These are phyloP conservation scores for Eupsilia transversa DNA, from an alignment of 2,888 invertebrate genomes.

Conservation along the genomic window DNA sequence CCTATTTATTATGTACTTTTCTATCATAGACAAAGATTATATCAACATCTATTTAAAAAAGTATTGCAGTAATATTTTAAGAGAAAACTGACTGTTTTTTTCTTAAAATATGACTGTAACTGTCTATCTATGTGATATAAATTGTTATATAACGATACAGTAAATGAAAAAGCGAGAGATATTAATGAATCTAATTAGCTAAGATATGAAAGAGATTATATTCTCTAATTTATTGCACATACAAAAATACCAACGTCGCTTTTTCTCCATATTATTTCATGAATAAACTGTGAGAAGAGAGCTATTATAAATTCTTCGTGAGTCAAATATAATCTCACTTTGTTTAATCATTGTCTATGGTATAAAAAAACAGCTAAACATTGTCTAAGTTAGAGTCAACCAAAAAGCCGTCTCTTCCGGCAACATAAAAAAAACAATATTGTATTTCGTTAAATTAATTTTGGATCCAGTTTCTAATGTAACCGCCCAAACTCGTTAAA, in stretches of 20 bases:
- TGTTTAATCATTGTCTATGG: conserved; percentile 75
- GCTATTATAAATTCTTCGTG: conserved; percentile 65
- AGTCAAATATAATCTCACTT: conserved; percentile 63
- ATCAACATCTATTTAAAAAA: conserved; percentile 86
- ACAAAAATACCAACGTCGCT: conserved; percentile 85
- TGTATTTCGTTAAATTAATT: conserved; percentile 70
- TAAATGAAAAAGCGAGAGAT: conserved; percentile 86
- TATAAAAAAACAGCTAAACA: conserved; percentile 72
- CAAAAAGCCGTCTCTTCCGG: conserved; percentile 77
- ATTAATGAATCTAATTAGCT: conserved; percentile 87
- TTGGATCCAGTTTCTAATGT: conserved; percentile 72
- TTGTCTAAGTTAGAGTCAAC: conserved; percentile 75
- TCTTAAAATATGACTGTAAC: conserved; percentile 72
- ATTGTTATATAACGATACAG: conserved; percentile 74
- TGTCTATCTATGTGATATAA: conserved; percentile 71
- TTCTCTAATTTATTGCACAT: conserved; percentile 88
- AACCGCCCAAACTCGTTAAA: conserved; percentile 50
- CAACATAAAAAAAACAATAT: conserved; percentile 75
- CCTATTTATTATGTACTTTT: conserved; percentile 89
- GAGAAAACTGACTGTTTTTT: conserved; percentile 59
- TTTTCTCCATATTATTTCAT: conserved; percentile 66
- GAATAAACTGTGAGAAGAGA: conserved; percentile 68
- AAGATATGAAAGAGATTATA: conserved; percentile 87
- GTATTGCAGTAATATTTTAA: conserved; percentile 71
- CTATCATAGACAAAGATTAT: conserved; percentile 89